phyloP scores from a whole-genome alignment of 2,888 invertebrate genomes.

The Tuta absoluta region DNA sequence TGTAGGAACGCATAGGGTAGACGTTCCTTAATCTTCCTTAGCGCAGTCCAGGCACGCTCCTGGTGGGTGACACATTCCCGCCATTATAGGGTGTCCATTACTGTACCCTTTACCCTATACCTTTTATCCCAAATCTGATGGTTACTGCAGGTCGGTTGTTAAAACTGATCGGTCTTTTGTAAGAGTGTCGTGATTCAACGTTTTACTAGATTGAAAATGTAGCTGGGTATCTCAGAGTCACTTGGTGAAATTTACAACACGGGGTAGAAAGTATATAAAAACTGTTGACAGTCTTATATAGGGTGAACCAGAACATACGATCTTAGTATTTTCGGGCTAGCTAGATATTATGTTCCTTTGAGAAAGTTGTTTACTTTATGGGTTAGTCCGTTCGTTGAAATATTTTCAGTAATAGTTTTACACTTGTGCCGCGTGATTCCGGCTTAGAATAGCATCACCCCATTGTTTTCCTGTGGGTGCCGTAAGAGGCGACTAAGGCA shows the following conservation, averaged over 20 bases:
- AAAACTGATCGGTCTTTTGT: conserved; percentile 15
- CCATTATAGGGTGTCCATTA: conserved; percentile 34
- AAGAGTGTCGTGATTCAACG: background rate
- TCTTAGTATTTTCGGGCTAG: too few species aligned
- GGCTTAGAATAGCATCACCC: too few species aligned
- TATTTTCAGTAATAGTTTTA: too few species aligned
- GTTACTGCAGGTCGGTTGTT: conserved; percentile 6
- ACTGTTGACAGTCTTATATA: too few species aligned
- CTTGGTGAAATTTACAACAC: background rate
- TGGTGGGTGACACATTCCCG: conserved; percentile 62
- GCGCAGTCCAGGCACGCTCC: conserved; percentile 56
- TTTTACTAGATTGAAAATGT: conserved; percentile 4
- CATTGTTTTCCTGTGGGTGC: too few species aligned
- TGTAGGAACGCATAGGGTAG: conserved; percentile 29
- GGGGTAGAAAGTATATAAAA: too few species aligned
- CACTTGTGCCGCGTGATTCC: too few species aligned
- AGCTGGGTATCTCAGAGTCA: background rate
- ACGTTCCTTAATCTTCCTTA: conserved; percentile 43
- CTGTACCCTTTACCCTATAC: conserved; percentile 27
- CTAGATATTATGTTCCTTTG: too few species aligned
- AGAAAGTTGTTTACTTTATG: too few species aligned
- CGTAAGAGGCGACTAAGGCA: too few species aligned
- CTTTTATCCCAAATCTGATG: conserved; percentile 26
- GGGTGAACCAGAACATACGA: too few species aligned
- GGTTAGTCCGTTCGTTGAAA: too few species aligned